Conservation (phyloP, 2,113 vertebrate genomes). For the Phoxinus phoxinus region DNA sequence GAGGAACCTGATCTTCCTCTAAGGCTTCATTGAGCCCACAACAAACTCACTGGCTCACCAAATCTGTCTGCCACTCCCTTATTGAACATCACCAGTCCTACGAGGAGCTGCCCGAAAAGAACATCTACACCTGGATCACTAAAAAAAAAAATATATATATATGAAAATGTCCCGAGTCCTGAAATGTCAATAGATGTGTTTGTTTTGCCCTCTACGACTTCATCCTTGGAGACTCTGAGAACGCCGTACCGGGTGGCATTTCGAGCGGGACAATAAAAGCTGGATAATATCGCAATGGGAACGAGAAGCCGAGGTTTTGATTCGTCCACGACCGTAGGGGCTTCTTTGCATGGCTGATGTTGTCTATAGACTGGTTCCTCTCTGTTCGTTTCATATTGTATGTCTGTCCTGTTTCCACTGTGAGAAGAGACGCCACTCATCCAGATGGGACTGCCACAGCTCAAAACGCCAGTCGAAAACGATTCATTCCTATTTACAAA, state of each 20-base stretch:
- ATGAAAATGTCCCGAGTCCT: conserved; percentile 28
- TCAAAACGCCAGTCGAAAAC: not conserved
- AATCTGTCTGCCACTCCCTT: conserved; percentile 52
- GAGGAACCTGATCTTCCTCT: conserved; percentile 1
- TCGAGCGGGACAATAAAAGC: not conserved
- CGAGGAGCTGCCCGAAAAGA: conserved; percentile 47
- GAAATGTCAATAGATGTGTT: conserved; percentile 44
- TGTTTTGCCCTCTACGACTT: conserved; percentile 7
- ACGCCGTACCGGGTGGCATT: not conserved
- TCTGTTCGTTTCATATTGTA: conserved; percentile 13
- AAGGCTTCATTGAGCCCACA: conserved; percentile 37
- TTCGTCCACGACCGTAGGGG: conserved; percentile 10
- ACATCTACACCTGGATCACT: conserved; percentile 48
- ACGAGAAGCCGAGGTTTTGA: conserved; percentile 5
- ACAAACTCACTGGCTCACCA: conserved; percentile 53
- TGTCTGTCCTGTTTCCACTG: conserved; percentile 24
- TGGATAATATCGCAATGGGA: conserved; percentile 26
- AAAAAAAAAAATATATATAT: conserved; percentile 20
- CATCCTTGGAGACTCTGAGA: conserved; percentile 4
- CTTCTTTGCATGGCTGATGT: conserved; percentile 39
- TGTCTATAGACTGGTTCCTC: conserved; percentile 28
- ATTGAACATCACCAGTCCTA: conserved; percentile 46
- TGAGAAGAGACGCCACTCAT: conserved; percentile 12
- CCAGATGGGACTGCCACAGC: not conserved
- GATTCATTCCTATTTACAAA: not conserved